Evolutionary conservation across 2,113 vertebrate species (phyloP).

Genomic region (Pterocles gutturalis): DNA sequence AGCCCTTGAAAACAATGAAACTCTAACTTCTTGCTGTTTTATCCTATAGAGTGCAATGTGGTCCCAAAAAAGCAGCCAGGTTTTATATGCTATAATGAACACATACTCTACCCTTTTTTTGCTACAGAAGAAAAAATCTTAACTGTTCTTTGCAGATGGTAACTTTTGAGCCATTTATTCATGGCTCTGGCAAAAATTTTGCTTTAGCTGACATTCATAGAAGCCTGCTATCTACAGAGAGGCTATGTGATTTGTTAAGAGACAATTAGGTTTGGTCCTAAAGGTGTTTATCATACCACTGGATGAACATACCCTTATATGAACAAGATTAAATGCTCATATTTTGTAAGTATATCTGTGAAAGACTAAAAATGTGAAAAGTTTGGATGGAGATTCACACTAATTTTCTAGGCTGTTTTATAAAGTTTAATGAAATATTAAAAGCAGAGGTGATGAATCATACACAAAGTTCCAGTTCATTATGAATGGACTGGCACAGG

Average conservation of each 20-base stretch:
- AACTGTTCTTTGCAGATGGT: background rate
- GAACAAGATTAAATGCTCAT: background rate
- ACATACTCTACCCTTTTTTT: background rate
- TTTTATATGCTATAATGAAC: background rate
- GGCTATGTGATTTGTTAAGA: background rate
- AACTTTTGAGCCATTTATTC: background rate
- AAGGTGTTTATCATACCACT: background rate
- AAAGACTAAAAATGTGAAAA: background rate
- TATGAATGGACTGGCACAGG: background rate
- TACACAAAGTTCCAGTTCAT: background rate
- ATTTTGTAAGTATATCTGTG: background rate
- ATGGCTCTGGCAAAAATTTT: background rate
- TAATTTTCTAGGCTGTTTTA: slow-evolving; percentile 4
- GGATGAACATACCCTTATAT: background rate
- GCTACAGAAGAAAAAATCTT: background rate
- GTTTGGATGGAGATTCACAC: background rate
- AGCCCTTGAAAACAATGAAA: background rate
- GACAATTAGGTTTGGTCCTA: background rate
- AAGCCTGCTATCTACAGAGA: background rate
- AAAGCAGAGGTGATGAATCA: background rate
- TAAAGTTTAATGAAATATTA: slow-evolving; percentile 19
- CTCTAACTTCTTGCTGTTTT: background rate
- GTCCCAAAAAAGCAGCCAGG: background rate
- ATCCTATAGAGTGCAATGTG: background rate
- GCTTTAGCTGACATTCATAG: background rate